Percentiles rank a stretch among this genome's conserved stretches.
These are phyloP conservation scores for Leptinotarsa texana DNA, from an alignment of 1,140 invertebrate genomes.

Conservation along the genomic window DNA sequence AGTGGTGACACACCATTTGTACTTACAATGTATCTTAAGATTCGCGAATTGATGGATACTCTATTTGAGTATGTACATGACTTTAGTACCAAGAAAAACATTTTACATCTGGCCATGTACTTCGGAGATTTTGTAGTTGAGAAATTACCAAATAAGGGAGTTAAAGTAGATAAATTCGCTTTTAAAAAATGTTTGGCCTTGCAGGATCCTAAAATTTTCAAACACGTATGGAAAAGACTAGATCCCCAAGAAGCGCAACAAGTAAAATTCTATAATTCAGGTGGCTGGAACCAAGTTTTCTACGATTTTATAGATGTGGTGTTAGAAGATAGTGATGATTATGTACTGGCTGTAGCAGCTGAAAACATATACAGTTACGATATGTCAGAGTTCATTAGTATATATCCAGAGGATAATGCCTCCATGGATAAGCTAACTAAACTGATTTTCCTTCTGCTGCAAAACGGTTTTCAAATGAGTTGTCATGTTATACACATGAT, in stretches of 20 bases:
- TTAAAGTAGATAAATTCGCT: conserved; percentile 26
- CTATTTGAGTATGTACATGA: conserved; percentile 36
- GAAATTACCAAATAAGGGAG: conserved; percentile 32
- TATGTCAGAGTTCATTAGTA: conserved; percentile 19
- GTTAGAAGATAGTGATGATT: conserved; percentile 10
- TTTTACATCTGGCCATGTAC: conserved; percentile 30
- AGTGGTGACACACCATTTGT: conserved; percentile 33
- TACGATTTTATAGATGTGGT: conserved; percentile 27
- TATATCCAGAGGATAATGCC: neutral
- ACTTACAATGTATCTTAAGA: conserved; percentile 26
- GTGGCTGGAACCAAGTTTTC: conserved; percentile 11
- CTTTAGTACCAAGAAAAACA: conserved; percentile 25
- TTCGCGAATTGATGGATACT: conserved; percentile 23
- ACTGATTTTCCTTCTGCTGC: conserved; percentile 27
- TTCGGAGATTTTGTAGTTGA: conserved; percentile 19
- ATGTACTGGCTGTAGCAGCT: conserved; percentile 7
- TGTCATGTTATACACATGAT: conserved; percentile 20
- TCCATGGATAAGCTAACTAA: conserved; percentile 17
- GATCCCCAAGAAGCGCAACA: conserved; percentile 9
- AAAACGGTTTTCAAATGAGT: conserved; percentile 15
- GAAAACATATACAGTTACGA: conserved; percentile 11
- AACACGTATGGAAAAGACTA: conserved; percentile 33
- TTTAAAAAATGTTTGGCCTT: conserved; percentile 26
- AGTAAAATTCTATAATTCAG: conserved; percentile 19
- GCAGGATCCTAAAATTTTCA: conserved; percentile 29